Evolutionary conservation across 2,113 vertebrate genomes (phyloP).

Genomic region (Theristicus caerulescens): DNA sequence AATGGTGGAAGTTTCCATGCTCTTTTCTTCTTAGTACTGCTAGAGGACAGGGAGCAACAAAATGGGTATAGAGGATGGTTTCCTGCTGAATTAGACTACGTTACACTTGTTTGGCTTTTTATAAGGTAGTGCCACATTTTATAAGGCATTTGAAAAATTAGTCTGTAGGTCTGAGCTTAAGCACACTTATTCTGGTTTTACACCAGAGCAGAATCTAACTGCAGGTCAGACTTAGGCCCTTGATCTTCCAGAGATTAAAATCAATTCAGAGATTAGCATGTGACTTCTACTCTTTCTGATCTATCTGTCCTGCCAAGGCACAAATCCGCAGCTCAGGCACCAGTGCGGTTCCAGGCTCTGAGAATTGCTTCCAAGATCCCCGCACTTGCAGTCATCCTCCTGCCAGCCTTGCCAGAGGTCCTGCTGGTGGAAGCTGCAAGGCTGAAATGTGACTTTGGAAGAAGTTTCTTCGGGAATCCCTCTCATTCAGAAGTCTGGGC

Average conservation of each 20-base stretch:
- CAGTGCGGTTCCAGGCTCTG: neutral
- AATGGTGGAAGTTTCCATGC: neutral
- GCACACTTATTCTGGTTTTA: neutral
- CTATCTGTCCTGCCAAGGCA: neutral
- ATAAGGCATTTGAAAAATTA: neutral
- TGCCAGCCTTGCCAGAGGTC: neutral
- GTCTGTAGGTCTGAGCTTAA: neutral
- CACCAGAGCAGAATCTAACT: neutral
- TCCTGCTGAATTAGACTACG: neutral
- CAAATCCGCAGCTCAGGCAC: neutral
- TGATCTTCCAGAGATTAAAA: neutral
- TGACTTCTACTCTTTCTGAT: neutral
- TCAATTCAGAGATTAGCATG: neutral
- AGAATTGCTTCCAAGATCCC: neutral
- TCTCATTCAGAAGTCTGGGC: conserved; percentile 3
- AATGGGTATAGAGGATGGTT: neutral
- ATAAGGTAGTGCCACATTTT: neutral
- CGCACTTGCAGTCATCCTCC: neutral
- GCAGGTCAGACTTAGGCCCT: neutral
- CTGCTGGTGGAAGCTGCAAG: neutral
- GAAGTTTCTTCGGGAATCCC: neutral
- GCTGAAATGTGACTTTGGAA: conserved; percentile 19
- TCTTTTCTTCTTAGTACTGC: neutral
- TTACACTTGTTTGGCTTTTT: neutral
- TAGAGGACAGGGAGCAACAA: neutral